Percentiles rank a stretch among this genome's conserved stretches.
These are phyloP conservation scores for Galerucella pusilla DNA, from an alignment of 2,888 invertebrate species.

Conservation along the genomic window DNA sequence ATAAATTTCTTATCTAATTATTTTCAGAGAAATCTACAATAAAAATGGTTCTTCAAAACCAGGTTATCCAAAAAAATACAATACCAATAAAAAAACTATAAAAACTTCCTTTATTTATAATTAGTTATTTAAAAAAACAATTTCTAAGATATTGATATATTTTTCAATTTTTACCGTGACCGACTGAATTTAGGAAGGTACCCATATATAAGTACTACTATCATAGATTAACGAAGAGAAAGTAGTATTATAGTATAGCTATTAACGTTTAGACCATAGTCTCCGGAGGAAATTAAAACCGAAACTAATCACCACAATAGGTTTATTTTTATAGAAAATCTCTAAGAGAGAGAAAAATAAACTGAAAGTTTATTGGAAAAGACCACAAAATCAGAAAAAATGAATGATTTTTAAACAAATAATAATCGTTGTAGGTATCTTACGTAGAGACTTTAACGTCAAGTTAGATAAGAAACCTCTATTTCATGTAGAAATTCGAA, in stretches of 20 bases:
- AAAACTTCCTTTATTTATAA: not conserved
- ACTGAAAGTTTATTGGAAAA: not conserved
- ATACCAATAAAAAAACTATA: too few species aligned
- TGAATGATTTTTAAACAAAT: too few species aligned
- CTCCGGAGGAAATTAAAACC: not conserved
- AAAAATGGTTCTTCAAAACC: too few species aligned
- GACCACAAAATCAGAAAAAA: not conserved
- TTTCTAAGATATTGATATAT: not conserved
- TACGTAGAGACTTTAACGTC: too few species aligned
- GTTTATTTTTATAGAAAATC: not conserved
- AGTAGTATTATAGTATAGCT: not conserved
- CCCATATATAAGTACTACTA: not conserved
- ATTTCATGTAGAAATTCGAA: too few species aligned
- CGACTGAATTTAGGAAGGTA: not conserved
- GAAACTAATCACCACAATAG: not conserved
- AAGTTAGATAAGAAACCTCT: too few species aligned
- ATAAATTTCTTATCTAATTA: too few species aligned
- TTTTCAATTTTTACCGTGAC: not conserved
- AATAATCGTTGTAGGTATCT: too few species aligned
- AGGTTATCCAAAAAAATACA: too few species aligned
- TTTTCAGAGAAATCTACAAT: too few species aligned
- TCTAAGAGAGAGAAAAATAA: not conserved
- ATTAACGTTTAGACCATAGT: not conserved
- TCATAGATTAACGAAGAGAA: not conserved
- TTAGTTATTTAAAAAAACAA: not conserved